These are phyloP conservation scores for Heteromormyrus szaboi DNA, from an alignment of 2,797 vertebrate species.

Conservation along the genomic window DNA sequence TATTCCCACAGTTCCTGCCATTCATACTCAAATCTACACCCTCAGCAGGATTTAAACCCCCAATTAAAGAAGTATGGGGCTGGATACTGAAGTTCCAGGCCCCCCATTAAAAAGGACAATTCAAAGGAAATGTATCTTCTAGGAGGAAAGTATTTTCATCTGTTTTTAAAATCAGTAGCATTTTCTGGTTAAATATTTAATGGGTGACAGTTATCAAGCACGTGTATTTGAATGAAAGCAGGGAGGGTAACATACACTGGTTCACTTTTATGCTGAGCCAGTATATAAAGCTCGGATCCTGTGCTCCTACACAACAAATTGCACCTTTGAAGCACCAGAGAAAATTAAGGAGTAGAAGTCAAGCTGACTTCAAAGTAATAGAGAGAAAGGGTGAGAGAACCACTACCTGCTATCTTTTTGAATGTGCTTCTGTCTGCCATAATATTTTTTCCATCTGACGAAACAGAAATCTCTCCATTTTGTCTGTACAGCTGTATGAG, in stretches of 20 bases:
- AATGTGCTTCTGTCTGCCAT: background rate
- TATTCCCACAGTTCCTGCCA: background rate
- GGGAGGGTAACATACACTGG: background rate
- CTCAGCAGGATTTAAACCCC: background rate
- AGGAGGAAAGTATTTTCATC: background rate
- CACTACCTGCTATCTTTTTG: background rate
- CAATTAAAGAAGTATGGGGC: background rate
- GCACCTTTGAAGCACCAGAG: slow-evolving; percentile 1
- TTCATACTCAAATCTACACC: background rate
- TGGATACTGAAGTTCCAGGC: background rate
- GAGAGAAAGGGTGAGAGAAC: background rate
- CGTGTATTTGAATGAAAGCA: background rate
- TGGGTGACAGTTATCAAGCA: background rate
- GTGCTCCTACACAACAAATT: slow-evolving; percentile 4
- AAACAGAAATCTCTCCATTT: background rate
- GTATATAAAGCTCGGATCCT: background rate
- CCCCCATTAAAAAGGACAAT: background rate
- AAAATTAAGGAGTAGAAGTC: slow-evolving; percentile 4
- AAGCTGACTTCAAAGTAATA: slow-evolving; percentile 2
- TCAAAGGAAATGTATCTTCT: background rate
- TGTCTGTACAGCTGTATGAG: background rate
- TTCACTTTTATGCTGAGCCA: background rate
- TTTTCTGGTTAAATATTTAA: background rate
- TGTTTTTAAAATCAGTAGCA: background rate
- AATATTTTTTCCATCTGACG: background rate